Percentiles rank a stretch among this genome's conserved stretches.
Evolutionary conservation across 1,140 invertebrate species (phyloP).

Genomic region (Euschistus heros): DNA sequence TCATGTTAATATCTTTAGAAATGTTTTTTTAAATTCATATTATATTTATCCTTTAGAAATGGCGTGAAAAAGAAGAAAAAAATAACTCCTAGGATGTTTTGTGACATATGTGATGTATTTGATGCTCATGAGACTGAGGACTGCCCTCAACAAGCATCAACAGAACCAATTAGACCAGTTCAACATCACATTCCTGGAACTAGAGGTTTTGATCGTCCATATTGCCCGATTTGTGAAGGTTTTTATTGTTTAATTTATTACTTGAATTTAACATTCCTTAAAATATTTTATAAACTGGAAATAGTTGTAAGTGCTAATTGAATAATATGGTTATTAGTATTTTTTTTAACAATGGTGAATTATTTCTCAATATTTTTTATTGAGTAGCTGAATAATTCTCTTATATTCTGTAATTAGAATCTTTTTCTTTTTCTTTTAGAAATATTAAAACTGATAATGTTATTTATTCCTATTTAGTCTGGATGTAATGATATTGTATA

Average conservation of each 20-base stretch:
- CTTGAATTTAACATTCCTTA: background rate
- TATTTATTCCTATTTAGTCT: no score
- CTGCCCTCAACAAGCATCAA: conserved; percentile 74
- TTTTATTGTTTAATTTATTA: conserved; percentile 29
- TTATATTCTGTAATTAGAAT: background rate
- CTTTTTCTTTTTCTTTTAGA: background rate
- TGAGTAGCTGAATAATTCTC: background rate
- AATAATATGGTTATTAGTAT: background rate
- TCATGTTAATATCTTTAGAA: background rate
- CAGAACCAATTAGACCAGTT: conserved; percentile 37
- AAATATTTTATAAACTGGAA: background rate
- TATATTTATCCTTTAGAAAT: background rate
- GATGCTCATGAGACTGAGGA: conserved; percentile 95
- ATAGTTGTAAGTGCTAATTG: background rate
- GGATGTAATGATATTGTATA: no score
- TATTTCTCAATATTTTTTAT: background rate
- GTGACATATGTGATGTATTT: conserved; percentile 95
- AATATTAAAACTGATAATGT: no score
- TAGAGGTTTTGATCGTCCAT: conserved; percentile 53
- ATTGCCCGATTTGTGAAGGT: conserved; percentile 91
- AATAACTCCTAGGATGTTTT: conserved; percentile 71
- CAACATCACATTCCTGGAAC: conserved; percentile 36
- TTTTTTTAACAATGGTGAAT: background rate
- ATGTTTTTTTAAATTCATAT: background rate
- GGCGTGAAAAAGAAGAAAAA: conserved; percentile 8